Evolutionary conservation across 2,113 vertebrate genomes (phyloP).

Genomic region (Mus spicilegus): DNA sequence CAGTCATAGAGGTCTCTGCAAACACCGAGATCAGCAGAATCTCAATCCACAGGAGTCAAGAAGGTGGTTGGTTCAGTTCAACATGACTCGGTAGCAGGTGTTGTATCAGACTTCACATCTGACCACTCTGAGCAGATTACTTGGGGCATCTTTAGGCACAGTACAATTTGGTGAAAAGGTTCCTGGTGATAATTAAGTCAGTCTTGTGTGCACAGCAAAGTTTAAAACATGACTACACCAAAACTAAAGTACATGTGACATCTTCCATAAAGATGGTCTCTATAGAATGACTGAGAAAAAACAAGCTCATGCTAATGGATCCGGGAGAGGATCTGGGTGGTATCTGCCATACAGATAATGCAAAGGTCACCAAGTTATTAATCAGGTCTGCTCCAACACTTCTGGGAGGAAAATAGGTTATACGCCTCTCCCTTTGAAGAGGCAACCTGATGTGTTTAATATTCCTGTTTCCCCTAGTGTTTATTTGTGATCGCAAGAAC

Average conservation of each 20-base stretch:
- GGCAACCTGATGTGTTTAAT: too few relatives aligned
- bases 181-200: neutral
- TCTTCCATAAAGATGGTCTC: neutral
- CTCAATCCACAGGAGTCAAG: neutral
- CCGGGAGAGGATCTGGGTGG: neutral
- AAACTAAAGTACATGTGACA: neutral
- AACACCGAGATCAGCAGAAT: neutral
- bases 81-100: neutral
- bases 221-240: neutral
- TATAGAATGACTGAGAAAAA: neutral
- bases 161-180: neutral
- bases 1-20: neutral
- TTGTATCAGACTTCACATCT: neutral
- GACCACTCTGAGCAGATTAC: neutral
- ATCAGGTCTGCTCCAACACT: too few relatives aligned
- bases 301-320: neutral
- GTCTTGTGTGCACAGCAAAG: neutral
- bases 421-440: too few relatives aligned
- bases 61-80: neutral
- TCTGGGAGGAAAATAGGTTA: too few relatives aligned
- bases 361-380: too few relatives aligned
- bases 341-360: too few relatives aligned
- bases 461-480: neutral
- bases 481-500: neutral
- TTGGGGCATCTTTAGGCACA: neutral